Evolutionary conservation across 2,113 vertebrate species (phyloP), one percentile per base, ranked within the genome.

Genomic region (Calypte anna): DNA sequence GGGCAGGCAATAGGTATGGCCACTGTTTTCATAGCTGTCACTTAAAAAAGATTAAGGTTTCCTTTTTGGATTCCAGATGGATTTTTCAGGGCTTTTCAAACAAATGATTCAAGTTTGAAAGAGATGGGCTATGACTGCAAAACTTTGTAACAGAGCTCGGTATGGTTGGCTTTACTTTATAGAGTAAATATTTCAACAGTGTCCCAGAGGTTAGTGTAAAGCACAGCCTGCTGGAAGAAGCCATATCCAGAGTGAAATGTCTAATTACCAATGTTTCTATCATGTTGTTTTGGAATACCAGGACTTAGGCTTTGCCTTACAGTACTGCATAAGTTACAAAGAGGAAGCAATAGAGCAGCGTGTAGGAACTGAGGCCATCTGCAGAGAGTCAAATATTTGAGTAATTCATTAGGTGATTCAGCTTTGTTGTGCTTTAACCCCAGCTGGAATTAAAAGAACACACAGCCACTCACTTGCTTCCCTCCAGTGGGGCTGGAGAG

Each of bases 391-490:
- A 78, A 68, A 79, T 54, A 50, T 58, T 96, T 82, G 30, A 91
- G 90, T 93, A 96, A 91, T 94, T 82, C 40, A 40, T 40, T 40
- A 88, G 82, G 55, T 91, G 92, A 95, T 84, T 91, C 88, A 95
- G 72, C 54, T 23, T 23, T 51, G 51, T 53, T 14, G 12, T 53
- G 51, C 23, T 53, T 53, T 53, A 53, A 53, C 13, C 51, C 24
- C 51, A 53, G 51, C 51, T 25, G 24, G 51, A 23, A 53, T 14
- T 23, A 25, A 53, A 53, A 23, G 23, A 23, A 23, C 51, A 25
- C 51, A 25, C 23, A 53, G 24, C 24, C 25, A 20, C 51, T 53
- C 10, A 20, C 51, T 53, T 12, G 10, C 51, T 53, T 12, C 51
- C 51, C 51, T 22, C 46, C 46, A 46, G 46, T 40, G 40, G 40